Base-by-base conservation (phyloP, 2,797 vertebrate genomes). In the Anniella stebbinsi region DNA sequence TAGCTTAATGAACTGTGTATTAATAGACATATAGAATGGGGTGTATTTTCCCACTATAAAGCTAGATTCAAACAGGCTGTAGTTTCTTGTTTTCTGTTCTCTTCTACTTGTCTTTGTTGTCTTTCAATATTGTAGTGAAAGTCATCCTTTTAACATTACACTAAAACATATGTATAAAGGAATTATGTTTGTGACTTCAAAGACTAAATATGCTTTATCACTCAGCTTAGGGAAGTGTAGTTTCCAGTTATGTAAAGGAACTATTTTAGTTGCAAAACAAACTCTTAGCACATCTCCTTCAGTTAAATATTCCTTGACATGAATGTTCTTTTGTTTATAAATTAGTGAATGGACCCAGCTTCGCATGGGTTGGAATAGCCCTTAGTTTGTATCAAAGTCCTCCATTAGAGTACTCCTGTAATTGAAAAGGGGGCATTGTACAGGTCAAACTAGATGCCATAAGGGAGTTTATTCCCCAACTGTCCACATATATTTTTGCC, bases 1-100 rank as follows among this genome's bases (percentile, higher is more conserved):
- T 95, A 90, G 93, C 90, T 96, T 96, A 96, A 96, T 95, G 95
- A 97, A 95, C 91, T 93, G 94, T 91, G 2, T 94, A 94, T 93
- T 94, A 94, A 95, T 87, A 95, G 94, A 94, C 91, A 92, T 89
- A 93, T 66, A 91, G n/a, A 91, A 94, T 0, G 87, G 88, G 91
- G 75, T 57, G 90, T 93, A 93, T 89, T 90, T 88, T 95, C 92
- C 90, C 81, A 7, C 12, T 73, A 60, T 75, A 86, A 57, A 91
- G 69, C 91, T 66, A 33, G 9, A 93, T 90, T 91, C 91, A 67
- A 70, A 90, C 72, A 84, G 75, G 5, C 67, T 45, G 88, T 45
- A 51, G 41, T 76, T 87, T 77, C 86, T 75, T 81, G 80, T 69
- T 90, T 91, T 90, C 41, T 87, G 78, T 90, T 91, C 45, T 3